Evolutionary conservation across 2,888 invertebrate species (phyloP), one percentile per base, ranked within the genome.

Genomic region (Drosophila paranaensis): DNA sequence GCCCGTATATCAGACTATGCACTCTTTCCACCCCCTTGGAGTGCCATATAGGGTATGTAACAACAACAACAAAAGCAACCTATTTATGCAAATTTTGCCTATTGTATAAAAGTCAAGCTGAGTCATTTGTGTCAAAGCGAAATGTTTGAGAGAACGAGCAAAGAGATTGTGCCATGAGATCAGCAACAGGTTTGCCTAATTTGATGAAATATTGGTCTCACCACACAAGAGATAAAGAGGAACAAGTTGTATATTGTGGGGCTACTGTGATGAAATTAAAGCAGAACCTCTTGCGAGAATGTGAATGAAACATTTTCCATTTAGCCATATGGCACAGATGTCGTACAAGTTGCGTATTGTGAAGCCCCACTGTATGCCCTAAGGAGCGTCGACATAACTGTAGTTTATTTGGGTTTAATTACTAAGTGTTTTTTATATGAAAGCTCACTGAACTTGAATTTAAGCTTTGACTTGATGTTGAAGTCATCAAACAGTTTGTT

Each of bases 141-240:
- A 71, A 51, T 71, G 62, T 71, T 77, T 75, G 75, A 71, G 50
- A 37, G 65, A 77, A 70, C 27, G 50, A 33, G 25, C 14, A 54
- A 65, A 46, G 75, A 79, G 79, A 79, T 71, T 74, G 62, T 70
- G 54, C 54, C 66, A 77, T 77, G 79, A 77, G 77, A 77, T 77
- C 79, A 77, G 60, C 77, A 79, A 74, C 77, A 71, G 79, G 77
- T 77, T 77, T 74, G 35, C 13, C 50, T 30, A 42, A 57, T 50
- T 63, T 35, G 16, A 64, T 58, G 3, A 27, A 72, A 61, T 33
- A 13, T 14, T 30, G 16, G 6, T 33, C 14, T 10, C 8, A 20
- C 46, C 13, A 39, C 16, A 48, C 48, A 1, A 40, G 40, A 54
- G n/a, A 27, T 30, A 30, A 40, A 27, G 11, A 48, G 53, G 16